Base-by-base conservation (phyloP, 2,797 vertebrate genomes). In the Melanotaenia nigrans region DNA sequence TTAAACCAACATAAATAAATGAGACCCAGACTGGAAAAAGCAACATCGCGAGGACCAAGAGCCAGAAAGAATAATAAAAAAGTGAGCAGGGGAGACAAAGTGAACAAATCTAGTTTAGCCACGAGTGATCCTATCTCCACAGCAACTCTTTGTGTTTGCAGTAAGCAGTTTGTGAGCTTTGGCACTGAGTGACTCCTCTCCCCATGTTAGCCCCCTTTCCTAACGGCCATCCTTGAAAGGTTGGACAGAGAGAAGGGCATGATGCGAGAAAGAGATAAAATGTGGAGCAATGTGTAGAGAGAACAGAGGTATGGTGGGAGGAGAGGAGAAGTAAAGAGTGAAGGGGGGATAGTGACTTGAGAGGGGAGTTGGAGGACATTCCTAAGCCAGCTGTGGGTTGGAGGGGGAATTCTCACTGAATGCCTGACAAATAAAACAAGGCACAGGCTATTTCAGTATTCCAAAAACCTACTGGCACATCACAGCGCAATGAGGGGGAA, bases 371-470 rank as follows among this genome's bases (percentile, higher is more conserved):
- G 68, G 75, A 77, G 86, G 87, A 92, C 93, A 94, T 95, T 95
- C 92, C 93, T 89, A 81, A 88, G 87, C 90, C 93, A 94, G 92
- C 94, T 94, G 93, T 88, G 94, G 93, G 93, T 94, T 94, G 90
- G 89, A 93, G 89, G 89, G 91, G 93, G 92, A 94, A 92, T 94
- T 94, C 87, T 92, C 75, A 85, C 88, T 85, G 81, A 92, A 92
- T 87, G 89, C 72, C 85, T 92, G 88, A 93, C 91, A 91, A 91
- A 92, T 92, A 87, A 91, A 94, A 91, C 86, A 90, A 91, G 90
- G 92, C 87, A 71, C 83, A 75, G 84, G 82, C 90, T 93, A 91
- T 90, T 92, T 93, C 87, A 90, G 90, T 90, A 83, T 88, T 90
- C 78, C 71, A 86, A 85, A 55, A 86, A 77, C 59, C 68, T 79